These are phyloP conservation scores for Caenorhabditis auriculariae DNA, from an alignment of 2,888 invertebrate species.

Conservation along the genomic window DNA sequence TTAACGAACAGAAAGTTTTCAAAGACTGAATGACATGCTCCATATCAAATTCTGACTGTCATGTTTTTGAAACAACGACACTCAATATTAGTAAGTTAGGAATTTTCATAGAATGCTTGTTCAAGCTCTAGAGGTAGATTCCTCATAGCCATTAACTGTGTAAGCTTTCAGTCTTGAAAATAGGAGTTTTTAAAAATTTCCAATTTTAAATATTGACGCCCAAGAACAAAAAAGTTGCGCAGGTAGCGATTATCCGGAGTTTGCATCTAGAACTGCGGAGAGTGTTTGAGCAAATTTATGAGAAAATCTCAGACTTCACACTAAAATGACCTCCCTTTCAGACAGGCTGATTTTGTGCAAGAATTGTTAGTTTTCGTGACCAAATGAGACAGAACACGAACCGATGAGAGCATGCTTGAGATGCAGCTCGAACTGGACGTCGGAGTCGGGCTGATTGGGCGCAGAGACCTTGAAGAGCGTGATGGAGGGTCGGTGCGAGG, in stretches of 20 bases:
- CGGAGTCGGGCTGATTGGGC: constrained; percentile 57
- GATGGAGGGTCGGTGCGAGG: constrained; percentile 77
- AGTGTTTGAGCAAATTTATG: no score
- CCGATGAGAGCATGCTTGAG: constrained; percentile 61
- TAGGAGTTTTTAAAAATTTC: no score
- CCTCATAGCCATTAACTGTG: no score
- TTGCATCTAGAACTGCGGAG: no score
- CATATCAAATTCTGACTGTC: neutral
- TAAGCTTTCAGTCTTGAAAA: no score
- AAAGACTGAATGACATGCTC: neutral
- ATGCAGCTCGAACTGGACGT: constrained; percentile 65
- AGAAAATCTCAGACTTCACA: no score
- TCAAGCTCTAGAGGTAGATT: no score
- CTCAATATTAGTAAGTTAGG: neutral
- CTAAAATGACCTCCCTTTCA: no score
- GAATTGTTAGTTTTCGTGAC: neutral
- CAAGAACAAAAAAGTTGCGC: no score
- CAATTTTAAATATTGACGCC: no score
- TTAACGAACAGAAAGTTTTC: constrained; percentile 10
- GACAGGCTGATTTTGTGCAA: neutral
- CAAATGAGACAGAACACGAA: constrained; percentile 13
- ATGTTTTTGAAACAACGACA: neutral
- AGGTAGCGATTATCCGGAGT: no score
- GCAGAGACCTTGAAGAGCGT: constrained; percentile 73
- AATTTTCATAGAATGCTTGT: neutral